Evolutionary conservation across 2,113 vertebrate species (phyloP), one percentile per base, ranked within the genome.

Genomic region (Machaerirhynchus nigripectus): DNA sequence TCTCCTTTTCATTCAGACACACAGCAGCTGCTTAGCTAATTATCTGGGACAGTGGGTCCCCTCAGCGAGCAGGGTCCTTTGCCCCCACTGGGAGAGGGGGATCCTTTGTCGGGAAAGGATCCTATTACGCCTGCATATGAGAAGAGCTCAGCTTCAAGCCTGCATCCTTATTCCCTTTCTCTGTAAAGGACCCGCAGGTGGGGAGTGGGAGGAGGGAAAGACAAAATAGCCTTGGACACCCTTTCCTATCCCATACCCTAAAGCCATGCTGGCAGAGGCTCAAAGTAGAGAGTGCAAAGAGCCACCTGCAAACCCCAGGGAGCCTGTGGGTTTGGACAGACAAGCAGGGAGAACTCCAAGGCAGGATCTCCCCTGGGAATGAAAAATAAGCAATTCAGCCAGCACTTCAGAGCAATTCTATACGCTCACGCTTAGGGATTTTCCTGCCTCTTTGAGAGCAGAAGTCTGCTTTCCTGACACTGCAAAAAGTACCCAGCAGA

Each of bases 21-120:
- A 67, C 53, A 89, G 90, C 93, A 95, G 94, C 94, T 96, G 89
- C 91, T 93, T 52, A 76, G 89, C 71, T 90, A 94, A 95, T 93
- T 95, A 93, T 69, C 82, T 39, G 70, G 55, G 89, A 87, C 81
- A 93, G 92, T 55, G 69, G n/a, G 67, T 93, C n/a, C 49, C 52
- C 95, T 93, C 93, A 81, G 44, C 0, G 1, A 84, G 65, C 52
- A 60, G 47, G 61, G 94, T 89, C 63, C 59, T 89, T 92, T 74
- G 46, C 59, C 59, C 89, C 80, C 2, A 7, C 40, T 28, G 77
- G 83, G 61, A 82, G 64, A 74, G 42, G 31, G 61, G 22, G 77
- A 89, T 90, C 81, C 81, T 91, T 95, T 93, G 89, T 82, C 24
- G 44, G 60, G n/a, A 90, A 68, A 83, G 73, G 75, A 94, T 94